Evolutionary conservation across 1,140 invertebrate genomes (phyloP), one percentile per base, ranked within the genome.

Genomic region (Aphidius ervi): DNA sequence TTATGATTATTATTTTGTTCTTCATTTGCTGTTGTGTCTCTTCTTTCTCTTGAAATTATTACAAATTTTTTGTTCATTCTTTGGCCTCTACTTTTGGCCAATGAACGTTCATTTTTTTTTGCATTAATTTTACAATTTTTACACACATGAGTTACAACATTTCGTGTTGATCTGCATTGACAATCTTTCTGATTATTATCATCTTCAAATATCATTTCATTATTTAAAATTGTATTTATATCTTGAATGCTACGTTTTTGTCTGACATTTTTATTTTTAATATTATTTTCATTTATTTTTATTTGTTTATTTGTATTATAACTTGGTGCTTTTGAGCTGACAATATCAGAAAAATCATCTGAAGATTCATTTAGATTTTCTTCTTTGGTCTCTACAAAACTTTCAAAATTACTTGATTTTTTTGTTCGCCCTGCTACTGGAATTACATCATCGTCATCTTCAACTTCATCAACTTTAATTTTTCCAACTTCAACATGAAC

Each of bases 171-270:
- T 47, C 74, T 68, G 40, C 68, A 74, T 6, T 73, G 65, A 52
- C 70, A 76, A 49, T 73, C 68, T 37, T 62, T 71, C 5, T 67
- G 50, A 10, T 75, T 74, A 16, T 65, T 66, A 10, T 71, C 67
- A 46, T 74, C 70, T 43, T 74, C 63, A 7, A 66, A 59, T 10
- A 74, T 67, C 72, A 76, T 76, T 58, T 76, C 74, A 23, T 65
- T 50, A 23, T 67, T 56, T 0, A 75, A 48, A 16, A 70, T 16
- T 1, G 54, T 40, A 23, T 65, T 52, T 23, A 74, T 37, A n/a
- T 70, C 47, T 8, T 55, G 53, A 20, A 48, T 46, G 1, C 63
- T 60, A 64, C 49, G 52, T 31, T 65, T 69, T 9, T 45, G 16
- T 52, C 67, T 57, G 1, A 31, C 23, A 31, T 2, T 31, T 31